A percentile compares a stretch with the other conserved stretches of the same genome.
These are phyloP conservation scores for Polietes domitor DNA, from an alignment of 2,888 invertebrate species.

Conservation along the genomic window DNA sequence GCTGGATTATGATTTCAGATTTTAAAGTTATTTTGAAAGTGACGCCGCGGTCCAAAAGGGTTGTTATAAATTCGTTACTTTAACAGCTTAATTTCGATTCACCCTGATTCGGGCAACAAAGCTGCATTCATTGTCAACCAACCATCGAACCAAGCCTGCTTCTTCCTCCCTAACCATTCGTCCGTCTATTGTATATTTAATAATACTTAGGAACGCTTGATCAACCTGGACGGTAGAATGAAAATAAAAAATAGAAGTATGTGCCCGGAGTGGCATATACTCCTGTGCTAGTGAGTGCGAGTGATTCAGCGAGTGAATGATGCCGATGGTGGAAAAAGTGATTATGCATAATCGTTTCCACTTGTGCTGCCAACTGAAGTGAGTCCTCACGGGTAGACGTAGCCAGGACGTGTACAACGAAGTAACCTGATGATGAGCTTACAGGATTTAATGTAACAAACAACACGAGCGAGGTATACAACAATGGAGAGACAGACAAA, in stretches of 20 bases:
- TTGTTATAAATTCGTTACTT: conserved; percentile 64
- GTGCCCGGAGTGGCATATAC: conserved; percentile 65
- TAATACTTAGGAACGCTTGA: conserved; percentile 68
- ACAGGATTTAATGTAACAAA: conserved; percentile 64
- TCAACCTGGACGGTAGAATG: conserved; percentile 67
- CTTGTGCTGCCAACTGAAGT: conserved; percentile 66
- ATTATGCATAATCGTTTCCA: conserved; percentile 72
- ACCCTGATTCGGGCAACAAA: conserved; percentile 55
- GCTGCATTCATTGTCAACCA: conserved; percentile 1
- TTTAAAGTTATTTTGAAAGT: conserved; percentile 1
- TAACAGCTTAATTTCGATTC: conserved; percentile 66
- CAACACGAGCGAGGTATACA: conserved; percentile 38
- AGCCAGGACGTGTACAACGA: conserved; percentile 13
- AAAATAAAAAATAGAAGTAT: not conserved
- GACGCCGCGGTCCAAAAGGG: conserved; percentile 33
- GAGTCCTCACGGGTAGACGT: conserved; percentile 49
- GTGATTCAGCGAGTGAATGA: conserved; percentile 7
- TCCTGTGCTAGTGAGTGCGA: conserved; percentile 61
- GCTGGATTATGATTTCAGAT: conserved; percentile 12
- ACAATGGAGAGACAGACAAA: conserved; percentile 20
- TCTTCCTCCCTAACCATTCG: conserved; percentile 39
- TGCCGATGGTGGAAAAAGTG: conserved; percentile 69
- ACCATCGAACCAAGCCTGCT: not conserved
- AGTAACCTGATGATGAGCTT: conserved; percentile 70
- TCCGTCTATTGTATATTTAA: conserved; percentile 62